These are phyloP conservation scores for Peucedramus taeniatus DNA, from an alignment of 2,113 vertebrate genomes.

Conservation along the genomic window DNA sequence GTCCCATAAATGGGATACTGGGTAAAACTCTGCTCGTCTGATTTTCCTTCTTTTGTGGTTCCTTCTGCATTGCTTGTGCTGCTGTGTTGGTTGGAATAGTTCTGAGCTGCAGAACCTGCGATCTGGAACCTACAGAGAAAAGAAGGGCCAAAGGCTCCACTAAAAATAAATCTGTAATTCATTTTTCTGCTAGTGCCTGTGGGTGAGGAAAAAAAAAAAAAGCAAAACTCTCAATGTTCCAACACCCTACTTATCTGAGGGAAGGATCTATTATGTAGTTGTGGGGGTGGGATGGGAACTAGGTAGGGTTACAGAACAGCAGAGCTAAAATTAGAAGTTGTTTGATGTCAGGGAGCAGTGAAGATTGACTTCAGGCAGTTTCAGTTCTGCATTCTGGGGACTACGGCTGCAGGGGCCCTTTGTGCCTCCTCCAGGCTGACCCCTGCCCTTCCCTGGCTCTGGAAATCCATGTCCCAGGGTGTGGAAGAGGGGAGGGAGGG, in stretches of 20 bases:
- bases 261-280: conserved; percentile 53
- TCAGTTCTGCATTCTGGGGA: background rate
- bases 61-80: background rate
- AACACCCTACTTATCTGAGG: conserved; percentile 54
- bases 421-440: background rate
- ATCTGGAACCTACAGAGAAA: background rate
- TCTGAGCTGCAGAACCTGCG: background rate
- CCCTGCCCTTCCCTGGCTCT: background rate
- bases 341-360: conserved; percentile 37
- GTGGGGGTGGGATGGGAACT: conserved; percentile 53
- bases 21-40: background rate
- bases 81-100: background rate
- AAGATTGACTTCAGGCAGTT: background rate
- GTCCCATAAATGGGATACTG: background rate
- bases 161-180: conserved; percentile 59
- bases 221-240: conserved; percentile 10
- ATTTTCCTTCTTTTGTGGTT: background rate
- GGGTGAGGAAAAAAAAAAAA: background rate
- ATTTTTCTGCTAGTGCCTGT: conserved; percentile 42
- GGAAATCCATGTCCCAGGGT: background rate
- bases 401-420: background rate
- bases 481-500: background rate
- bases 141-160: conserved; percentile 24
- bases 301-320: conserved; percentile 55
- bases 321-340: conserved; percentile 41